phyloP scores from a whole-genome alignment of 1,140 invertebrate species.

The Bicyclus anynana region DNA sequence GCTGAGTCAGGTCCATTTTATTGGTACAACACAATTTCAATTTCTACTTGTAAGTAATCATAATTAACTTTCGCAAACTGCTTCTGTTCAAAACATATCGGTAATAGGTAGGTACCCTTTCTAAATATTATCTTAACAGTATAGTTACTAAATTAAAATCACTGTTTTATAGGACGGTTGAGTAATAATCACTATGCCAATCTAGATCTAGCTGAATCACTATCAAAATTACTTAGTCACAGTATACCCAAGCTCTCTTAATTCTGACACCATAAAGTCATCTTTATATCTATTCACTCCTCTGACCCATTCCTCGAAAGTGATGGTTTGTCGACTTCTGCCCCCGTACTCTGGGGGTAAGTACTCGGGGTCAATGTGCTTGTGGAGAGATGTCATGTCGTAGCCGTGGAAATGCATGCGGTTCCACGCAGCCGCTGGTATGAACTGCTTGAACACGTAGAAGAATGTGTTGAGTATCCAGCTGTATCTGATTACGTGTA shows the following conservation, averaged over 20 bases:
- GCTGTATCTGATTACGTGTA: constrained; percentile 87
- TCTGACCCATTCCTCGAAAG: constrained; percentile 53
- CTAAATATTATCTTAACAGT: no score
- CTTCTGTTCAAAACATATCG: no score
- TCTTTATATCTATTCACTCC: constrained; percentile 63
- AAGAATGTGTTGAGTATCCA: constrained; percentile 87
- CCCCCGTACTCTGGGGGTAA: constrained; percentile 86
- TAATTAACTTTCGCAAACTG: no score
- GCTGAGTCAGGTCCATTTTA: no score
- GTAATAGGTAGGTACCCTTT: no score
- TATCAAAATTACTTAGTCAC: constrained; percentile 29
- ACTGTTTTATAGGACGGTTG: no score
- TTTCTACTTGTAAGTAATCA: no score
- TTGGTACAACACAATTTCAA: no score
- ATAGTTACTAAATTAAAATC: no score
- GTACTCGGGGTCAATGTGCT: constrained; percentile 83
- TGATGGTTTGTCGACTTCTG: constrained; percentile 57
- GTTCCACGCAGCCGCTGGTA: constrained; percentile 82
- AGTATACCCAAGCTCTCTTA: constrained; percentile 50
- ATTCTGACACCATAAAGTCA: constrained; percentile 53
- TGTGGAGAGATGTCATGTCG: constrained; percentile 86
- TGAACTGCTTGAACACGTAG: constrained; percentile 84
- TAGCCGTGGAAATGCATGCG: constrained; percentile 86
- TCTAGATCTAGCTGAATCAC: no score
- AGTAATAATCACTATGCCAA: not conserved